Conservation (phyloP, 2,797 vertebrate genomes). For the Gymnoscopelus microlampas region DNA sequence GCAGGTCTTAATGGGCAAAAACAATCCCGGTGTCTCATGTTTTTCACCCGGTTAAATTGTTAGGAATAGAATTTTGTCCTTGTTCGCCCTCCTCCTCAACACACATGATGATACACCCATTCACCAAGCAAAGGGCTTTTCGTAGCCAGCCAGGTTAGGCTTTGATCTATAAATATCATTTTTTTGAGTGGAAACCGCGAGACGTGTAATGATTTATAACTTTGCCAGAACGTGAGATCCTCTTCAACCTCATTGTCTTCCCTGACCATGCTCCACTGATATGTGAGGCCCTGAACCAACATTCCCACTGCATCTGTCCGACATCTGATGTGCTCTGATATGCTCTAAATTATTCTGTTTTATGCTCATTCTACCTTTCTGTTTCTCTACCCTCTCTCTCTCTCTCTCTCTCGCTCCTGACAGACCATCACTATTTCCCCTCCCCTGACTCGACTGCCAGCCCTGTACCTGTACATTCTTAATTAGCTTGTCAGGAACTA, state of each 20-base stretch:
- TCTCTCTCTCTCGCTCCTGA: constrained; percentile 14
- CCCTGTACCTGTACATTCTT: constrained; percentile 75
- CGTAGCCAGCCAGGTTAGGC: too few relatives aligned
- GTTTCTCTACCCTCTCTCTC: background rate
- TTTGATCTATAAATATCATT: too few relatives aligned
- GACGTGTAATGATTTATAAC: constrained; percentile 5
- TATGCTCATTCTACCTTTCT: constrained; percentile 13
- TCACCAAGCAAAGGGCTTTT: too few relatives aligned
- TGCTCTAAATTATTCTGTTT: constrained; percentile 59
- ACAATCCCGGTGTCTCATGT: background rate
- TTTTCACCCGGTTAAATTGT: too few relatives aligned
- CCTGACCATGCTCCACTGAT: constrained; percentile 57
- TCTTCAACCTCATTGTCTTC: constrained; percentile 45
- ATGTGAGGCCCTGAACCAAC: constrained; percentile 54
- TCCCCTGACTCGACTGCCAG: constrained; percentile 64
- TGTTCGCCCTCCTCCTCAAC: too few relatives aligned
- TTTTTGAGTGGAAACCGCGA: too few relatives aligned
- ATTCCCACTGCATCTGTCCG: constrained; percentile 55
- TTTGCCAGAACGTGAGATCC: constrained; percentile 13
- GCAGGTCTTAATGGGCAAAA: too few relatives aligned
- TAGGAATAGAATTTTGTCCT: too few relatives aligned
- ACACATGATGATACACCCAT: too few relatives aligned
- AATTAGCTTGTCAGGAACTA: constrained; percentile 77
- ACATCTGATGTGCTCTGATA: constrained; percentile 54
- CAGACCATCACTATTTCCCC: constrained; percentile 51